Conservation (phyloP, 2,113 vertebrate species). For the Gila orcuttii region DNA sequence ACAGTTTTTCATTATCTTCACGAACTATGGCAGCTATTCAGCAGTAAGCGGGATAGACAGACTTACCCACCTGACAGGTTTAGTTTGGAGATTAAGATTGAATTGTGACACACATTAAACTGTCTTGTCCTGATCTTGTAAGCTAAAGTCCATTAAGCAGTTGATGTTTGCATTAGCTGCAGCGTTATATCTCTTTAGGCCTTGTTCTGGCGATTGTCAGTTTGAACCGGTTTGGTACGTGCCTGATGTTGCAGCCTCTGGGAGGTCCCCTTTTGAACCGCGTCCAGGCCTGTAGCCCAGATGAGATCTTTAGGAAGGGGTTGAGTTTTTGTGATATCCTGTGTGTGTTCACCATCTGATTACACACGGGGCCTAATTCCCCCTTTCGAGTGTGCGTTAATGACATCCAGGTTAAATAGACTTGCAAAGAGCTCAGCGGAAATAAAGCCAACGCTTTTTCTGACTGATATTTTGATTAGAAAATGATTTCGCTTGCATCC, state of each 20-base stretch:
- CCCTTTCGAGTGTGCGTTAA: slow-evolving; percentile 43
- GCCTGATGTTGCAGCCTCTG: slow-evolving; percentile 65
- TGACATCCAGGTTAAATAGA: slow-evolving; percentile 54
- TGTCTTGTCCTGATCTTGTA: not conserved
- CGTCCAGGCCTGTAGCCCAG: slow-evolving; percentile 69
- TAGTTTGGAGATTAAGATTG: not conserved
- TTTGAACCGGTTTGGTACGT: slow-evolving; percentile 54
- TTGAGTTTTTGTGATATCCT: slow-evolving; percentile 67
- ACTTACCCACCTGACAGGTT: not conserved
- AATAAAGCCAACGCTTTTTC: slow-evolving; percentile 40
- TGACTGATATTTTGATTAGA: slow-evolving; percentile 55
- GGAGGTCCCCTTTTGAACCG: slow-evolving; percentile 65
- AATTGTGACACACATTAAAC: not conserved
- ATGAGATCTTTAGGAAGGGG: slow-evolving; percentile 72
- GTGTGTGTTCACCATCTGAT: slow-evolving; percentile 62
- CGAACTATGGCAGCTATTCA: not conserved
- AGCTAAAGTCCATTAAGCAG: not conserved
- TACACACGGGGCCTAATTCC: slow-evolving; percentile 42
- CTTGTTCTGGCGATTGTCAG: slow-evolving; percentile 27
- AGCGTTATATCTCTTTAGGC: not conserved
- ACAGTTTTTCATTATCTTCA: not conserved
- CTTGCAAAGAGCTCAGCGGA: slow-evolving; percentile 47
- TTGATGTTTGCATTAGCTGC: not conserved
- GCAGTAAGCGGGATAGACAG: not conserved
- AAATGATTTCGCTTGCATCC: slow-evolving; percentile 57